Evolutionary conservation across 1,140 invertebrate species (phyloP).

Genomic region (Achroia grisella): DNA sequence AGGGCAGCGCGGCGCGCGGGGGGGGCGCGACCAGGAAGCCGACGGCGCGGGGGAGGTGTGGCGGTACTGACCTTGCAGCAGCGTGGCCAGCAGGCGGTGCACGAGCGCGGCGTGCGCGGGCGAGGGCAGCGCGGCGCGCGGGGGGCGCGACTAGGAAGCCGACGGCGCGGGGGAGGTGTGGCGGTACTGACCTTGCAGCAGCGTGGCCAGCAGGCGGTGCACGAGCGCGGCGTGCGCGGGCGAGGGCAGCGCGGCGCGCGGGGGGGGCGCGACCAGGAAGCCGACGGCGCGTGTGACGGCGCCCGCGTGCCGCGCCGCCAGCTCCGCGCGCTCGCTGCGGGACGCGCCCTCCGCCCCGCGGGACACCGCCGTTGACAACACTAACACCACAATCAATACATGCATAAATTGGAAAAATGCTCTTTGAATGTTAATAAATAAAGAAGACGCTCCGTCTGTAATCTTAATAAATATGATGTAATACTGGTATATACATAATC

Average conservation of each 20-base stretch:
- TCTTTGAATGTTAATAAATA: no score
- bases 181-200: slow-evolving; percentile 36
- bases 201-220: slow-evolving; percentile 18
- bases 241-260: slow-evolving; percentile 11
- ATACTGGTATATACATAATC: no score
- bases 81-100: slow-evolving; percentile 18
- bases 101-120: slow-evolving; percentile 25
- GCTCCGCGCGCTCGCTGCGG: slow-evolving; percentile 31
- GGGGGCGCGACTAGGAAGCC: slow-evolving; percentile 29
- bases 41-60: slow-evolving; percentile 35
- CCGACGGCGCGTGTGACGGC: slow-evolving; percentile 31
- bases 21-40: slow-evolving; percentile 31
- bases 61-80: slow-evolving; percentile 36
- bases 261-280: slow-evolving; percentile 31
- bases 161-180: no score
- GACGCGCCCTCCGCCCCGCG: slow-evolving; percentile 22
- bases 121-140: slow-evolving; percentile 11
- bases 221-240: slow-evolving; percentile 26
- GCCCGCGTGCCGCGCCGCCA: slow-evolving; percentile 28
- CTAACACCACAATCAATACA: slow-evolving; percentile 9
- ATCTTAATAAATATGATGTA: no score
- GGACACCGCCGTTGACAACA: slow-evolving; percentile 38
- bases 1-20: slow-evolving; percentile 11
- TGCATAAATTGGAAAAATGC: no score
- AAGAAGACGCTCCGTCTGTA: no score